Conservation (phyloP, 2,113 vertebrate species). For the Esox niger region DNA sequence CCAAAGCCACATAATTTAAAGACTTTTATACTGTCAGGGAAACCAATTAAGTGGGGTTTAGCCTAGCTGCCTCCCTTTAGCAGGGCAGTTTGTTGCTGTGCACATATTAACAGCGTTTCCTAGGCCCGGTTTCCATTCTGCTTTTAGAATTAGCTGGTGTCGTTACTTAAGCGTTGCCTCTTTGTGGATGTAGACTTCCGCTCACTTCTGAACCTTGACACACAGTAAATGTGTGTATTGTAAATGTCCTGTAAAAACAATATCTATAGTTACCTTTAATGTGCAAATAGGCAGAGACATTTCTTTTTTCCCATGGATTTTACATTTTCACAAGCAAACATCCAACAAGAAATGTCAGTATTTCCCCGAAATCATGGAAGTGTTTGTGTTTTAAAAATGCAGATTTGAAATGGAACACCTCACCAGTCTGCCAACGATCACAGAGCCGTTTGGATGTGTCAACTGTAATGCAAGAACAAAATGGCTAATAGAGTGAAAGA, state of each 20-base stretch:
- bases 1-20: slow-evolving; percentile 40
- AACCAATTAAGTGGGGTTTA: no score
- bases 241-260: no score
- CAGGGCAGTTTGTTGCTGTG: no score
- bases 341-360: slow-evolving; percentile 16
- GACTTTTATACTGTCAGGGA: slow-evolving; percentile 53
- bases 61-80: no score
- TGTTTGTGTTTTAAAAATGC: slow-evolving; percentile 25
- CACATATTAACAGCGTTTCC: no score
- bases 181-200: no score
- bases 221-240: no score
- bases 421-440: slow-evolving; percentile 49
- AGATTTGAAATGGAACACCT: slow-evolving; percentile 38
- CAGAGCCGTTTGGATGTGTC: slow-evolving; percentile 27
- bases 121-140: no score
- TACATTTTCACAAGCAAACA: slow-evolving; percentile 24
- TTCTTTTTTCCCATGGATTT: slow-evolving; percentile 12
- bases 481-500: slow-evolving; percentile 26
- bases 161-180: no score
- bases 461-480: slow-evolving; percentile 18
- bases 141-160: background rate
- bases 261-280: no score
- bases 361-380: slow-evolving; percentile 17
- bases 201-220: no score
- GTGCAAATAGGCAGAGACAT: background rate